Evolutionary conservation across 2,888 invertebrate species (phyloP).

Genomic region (Erebia epiphron): DNA sequence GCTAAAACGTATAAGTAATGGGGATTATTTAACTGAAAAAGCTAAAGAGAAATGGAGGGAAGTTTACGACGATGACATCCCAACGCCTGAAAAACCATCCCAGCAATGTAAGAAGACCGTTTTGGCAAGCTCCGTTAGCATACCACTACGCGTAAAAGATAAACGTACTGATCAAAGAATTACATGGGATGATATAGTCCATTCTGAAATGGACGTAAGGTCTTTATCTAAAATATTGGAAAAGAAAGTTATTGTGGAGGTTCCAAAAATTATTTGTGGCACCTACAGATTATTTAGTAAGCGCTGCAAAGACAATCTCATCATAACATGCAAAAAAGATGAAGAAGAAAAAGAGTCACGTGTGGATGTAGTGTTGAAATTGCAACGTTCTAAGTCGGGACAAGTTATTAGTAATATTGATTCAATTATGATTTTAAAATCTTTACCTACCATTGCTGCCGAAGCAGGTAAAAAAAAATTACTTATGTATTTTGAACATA

Average conservation of each 20-base stretch:
- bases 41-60: constrained; percentile 74
- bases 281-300: constrained; percentile 62
- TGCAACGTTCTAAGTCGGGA: constrained; percentile 59
- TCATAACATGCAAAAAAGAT: constrained; percentile 61
- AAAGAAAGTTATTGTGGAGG: constrained; percentile 66
- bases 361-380: constrained; percentile 62
- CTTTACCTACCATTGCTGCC: constrained; percentile 34
- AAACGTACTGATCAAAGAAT: constrained; percentile 49
- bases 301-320: constrained; percentile 57
- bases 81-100: constrained; percentile 4
- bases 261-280: constrained; percentile 65
- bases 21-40: constrained; percentile 71
- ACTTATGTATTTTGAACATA: background rate
- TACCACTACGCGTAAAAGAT: constrained; percentile 60
- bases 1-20: constrained; percentile 75
- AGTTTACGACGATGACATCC: constrained; percentile 39
- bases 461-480: constrained; percentile 41
- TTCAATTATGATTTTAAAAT: constrained; percentile 63
- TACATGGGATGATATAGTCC: constrained; percentile 66
- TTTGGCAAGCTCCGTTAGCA: constrained; percentile 60
- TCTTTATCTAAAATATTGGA: constrained; percentile 68
- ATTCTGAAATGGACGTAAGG: constrained; percentile 69
- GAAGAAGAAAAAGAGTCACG: constrained; percentile 48
- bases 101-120: constrained; percentile 45
- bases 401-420: constrained; percentile 62